These are phyloP conservation scores for Boloria selene DNA, from an alignment of 2,888 invertebrate genomes.

Conservation along the genomic window DNA sequence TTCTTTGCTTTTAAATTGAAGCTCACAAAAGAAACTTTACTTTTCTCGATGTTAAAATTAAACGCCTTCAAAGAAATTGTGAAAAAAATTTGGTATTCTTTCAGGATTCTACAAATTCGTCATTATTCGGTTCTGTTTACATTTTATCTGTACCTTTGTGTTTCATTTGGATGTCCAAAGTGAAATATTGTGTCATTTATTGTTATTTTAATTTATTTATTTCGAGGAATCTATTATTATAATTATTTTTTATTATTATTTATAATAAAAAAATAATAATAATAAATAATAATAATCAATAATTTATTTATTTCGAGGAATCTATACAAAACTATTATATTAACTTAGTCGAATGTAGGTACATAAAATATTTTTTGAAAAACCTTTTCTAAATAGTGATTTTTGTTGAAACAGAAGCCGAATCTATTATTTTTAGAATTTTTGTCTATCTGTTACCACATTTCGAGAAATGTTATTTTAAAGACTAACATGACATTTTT, in stretches of 20 bases:
- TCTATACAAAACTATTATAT: too few relatives aligned
- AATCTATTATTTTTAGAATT: too few relatives aligned
- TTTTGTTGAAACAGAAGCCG: too few relatives aligned
- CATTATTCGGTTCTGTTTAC: conserved; percentile 53
- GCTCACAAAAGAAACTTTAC: conserved; percentile 51
- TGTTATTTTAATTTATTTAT: conserved; percentile 1
- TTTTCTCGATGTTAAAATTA: conserved; percentile 58
- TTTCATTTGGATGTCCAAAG: background rate
- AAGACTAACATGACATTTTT: too few relatives aligned
- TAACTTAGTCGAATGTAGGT: too few relatives aligned
- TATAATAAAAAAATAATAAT: too few relatives aligned
- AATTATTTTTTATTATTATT: too few relatives aligned
- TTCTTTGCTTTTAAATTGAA: conserved; percentile 55
- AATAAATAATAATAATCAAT: too few relatives aligned
- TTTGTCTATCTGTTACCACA: too few relatives aligned
- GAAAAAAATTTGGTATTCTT: conserved; percentile 58
- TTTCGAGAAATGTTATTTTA: too few relatives aligned
- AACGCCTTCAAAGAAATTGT: conserved; percentile 57
- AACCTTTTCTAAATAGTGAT: too few relatives aligned
- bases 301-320: background rate
- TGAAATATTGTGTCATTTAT: background rate
- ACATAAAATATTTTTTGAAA: too few relatives aligned
- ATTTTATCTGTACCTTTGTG: conserved; percentile 42
- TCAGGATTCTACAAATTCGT: conserved; percentile 48
- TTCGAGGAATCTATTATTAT: background rate